Evolutionary conservation across 2,888 invertebrate species (phyloP).

Genomic region (Lagria hirta): DNA sequence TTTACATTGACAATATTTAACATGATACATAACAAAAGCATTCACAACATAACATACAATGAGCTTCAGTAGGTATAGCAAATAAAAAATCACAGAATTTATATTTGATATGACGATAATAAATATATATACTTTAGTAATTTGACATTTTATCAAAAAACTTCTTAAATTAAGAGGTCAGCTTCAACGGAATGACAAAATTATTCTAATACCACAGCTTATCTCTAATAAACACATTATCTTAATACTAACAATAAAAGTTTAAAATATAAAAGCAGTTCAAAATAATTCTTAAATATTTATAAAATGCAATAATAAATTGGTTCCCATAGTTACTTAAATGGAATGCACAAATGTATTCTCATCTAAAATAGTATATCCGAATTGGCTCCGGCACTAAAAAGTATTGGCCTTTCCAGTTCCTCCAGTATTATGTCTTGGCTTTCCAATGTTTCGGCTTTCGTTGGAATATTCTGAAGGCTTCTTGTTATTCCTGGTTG

Average conservation of each 20-base stretch:
- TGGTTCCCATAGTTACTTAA: constrained; percentile 6
- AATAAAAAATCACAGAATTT: constrained; percentile 17
- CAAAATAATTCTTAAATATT: constrained; percentile 13
- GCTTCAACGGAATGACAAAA: constrained; percentile 14
- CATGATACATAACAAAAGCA: no score
- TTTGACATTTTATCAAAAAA: constrained; percentile 1
- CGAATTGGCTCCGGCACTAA: constrained; percentile 51
- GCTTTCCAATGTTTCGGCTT: constrained; percentile 6
- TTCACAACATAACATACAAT: constrained; percentile 11
- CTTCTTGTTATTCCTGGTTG: constrained; percentile 77
- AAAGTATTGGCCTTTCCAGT: constrained; percentile 45
- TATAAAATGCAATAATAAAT: constrained; percentile 15
- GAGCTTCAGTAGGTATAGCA: no score
- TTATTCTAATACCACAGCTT: constrained; percentile 21
- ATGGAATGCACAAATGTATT: constrained; percentile 2
- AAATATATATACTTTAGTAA: no score
- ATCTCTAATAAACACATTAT: constrained; percentile 10
- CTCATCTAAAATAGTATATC: constrained; percentile 50
- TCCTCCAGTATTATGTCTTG: constrained; percentile 36
- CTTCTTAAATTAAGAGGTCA: constrained; percentile 1
- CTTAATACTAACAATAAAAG: constrained; percentile 13
- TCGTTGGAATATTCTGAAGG: constrained; percentile 30
- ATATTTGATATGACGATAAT: not conserved
- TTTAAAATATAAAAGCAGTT: constrained; percentile 14
- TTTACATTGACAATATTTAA: no score